A percentile compares a stretch with the other conserved stretches of the same genome.
Conservation (phyloP, 2,797 vertebrate species). For the Dipus sagitta region DNA sequence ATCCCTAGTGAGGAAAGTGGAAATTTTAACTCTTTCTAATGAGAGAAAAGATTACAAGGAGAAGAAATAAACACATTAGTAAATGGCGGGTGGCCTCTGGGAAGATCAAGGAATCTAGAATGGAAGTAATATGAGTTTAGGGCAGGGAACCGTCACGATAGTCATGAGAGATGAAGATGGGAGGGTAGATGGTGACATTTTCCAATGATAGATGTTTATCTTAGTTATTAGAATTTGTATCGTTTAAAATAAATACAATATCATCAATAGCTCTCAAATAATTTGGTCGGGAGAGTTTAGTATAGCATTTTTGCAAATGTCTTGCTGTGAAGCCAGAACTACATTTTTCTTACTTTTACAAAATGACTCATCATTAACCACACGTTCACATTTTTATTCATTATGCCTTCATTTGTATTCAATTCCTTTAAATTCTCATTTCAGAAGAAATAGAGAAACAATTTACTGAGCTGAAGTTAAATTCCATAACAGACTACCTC, state of each 20-base stretch:
- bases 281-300: neutral
- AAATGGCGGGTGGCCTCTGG: neutral
- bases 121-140: neutral
- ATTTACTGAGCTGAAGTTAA: constrained; percentile 75
- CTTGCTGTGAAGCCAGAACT: constrained; percentile 27
- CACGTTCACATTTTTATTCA: constrained; percentile 46
- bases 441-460: constrained; percentile 76
- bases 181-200: neutral
- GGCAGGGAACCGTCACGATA: fast-evolving
- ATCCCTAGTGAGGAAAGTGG: neutral
- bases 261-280: constrained; percentile 22
- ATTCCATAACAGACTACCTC: constrained; percentile 75
- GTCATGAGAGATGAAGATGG: neutral
- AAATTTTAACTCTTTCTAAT: neutral
- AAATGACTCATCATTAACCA: constrained; percentile 62
- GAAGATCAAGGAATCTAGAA: neutral
- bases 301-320: constrained; percentile 23
- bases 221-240: neutral
- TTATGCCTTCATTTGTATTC: constrained; percentile 71
- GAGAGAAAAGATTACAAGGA: neutral
- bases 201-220: neutral
- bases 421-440: constrained; percentile 74
- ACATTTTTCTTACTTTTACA: constrained; percentile 53
- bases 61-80: neutral
- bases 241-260: neutral